Percentiles rank a stretch among this genome's conserved stretches.
These are phyloP conservation scores for Galbula dea DNA, from an alignment of 2,113 vertebrate species.

Conservation along the genomic window DNA sequence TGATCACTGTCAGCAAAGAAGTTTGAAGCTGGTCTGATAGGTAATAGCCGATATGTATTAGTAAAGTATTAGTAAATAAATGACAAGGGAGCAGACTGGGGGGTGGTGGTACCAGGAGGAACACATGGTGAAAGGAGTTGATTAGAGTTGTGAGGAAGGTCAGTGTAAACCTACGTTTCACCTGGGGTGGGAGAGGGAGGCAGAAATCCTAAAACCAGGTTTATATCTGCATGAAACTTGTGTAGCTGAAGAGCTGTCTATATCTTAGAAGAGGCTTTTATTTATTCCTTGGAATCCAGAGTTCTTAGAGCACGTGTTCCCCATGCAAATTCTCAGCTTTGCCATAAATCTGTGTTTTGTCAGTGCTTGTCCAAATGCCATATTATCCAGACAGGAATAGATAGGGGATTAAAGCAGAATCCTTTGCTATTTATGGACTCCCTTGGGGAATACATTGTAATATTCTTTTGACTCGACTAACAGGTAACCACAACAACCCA, in stretches of 20 bases:
- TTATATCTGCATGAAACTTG: not conserved
- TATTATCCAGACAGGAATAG: conserved; percentile 42
- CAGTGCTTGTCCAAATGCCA: conserved; percentile 8
- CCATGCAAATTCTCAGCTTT: not conserved
- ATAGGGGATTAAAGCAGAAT: conserved; percentile 48
- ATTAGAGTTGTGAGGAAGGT: not conserved
- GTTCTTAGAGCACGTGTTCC: not conserved
- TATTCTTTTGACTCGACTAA: conserved; percentile 25
- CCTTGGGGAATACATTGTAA: conserved; percentile 14
- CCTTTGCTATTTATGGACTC: conserved; percentile 35
- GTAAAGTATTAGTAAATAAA: not conserved
- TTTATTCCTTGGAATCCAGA: not conserved
- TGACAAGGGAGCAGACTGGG: not conserved
- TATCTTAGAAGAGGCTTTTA: not conserved
- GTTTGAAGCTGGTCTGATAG: not conserved
- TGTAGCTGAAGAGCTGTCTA: rapidly evolving
- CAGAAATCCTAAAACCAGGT: not conserved
- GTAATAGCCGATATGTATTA: not conserved
- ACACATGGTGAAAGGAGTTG: not conserved
- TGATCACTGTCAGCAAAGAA: not conserved
- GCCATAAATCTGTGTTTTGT: conserved; percentile 40
- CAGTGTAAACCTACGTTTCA: not conserved
- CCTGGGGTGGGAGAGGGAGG: not conserved
- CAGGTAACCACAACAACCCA: conserved; percentile 46
- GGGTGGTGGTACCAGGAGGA: not conserved